Base-by-base conservation (phyloP, 2,888 invertebrate genomes). In the Lottia gigantea region DNA sequence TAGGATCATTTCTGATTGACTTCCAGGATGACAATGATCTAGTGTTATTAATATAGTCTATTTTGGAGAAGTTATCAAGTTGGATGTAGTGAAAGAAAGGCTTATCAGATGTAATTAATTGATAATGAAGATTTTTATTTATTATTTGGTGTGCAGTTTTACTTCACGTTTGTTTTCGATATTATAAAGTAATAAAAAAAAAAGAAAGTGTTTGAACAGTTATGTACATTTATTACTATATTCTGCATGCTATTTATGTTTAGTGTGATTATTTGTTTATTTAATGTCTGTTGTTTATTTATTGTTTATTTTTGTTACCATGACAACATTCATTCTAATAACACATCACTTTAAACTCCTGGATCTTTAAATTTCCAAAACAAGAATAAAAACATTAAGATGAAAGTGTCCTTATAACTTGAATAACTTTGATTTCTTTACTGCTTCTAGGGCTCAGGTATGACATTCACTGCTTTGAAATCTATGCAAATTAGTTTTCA, bases 201-300 rank as follows among this genome's bases (percentile, higher is more conserved):
- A 55, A 23, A 55, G 19, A 55, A 23, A 55, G 55, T 23, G 55
- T 55, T 55, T 55, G 55, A 55, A 55, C 23, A 23, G 19, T 55
- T 55, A 23, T 55, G 55, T 55, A 55, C 23, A 55, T 55, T 19
- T 19, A 55, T 55, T 55, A 55, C 19, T 55, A 55, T 55, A 55
- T 55, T 55, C 6, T 55, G 55, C 55, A 55, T 55, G 55, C 55
- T 55, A 55, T 55, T 55, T 55, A 55, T 55, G 55, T 55, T 55
- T 12, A 55, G 55, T 55, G 55, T 55, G 55, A 55, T 23, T 55
- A 55, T 55, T 55, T 55, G 23, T 55, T 55, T 55, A 55, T 19
- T 19, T 55, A 19, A 55, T 19, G 19, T 19, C 19, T 19, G n/a
- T 55, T 19, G 7, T 19, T 19, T n/a, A 23, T 19, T 11, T 55